Base-by-base conservation (phyloP, 2,888 invertebrate species). In the Dasypolia templi region DNA sequence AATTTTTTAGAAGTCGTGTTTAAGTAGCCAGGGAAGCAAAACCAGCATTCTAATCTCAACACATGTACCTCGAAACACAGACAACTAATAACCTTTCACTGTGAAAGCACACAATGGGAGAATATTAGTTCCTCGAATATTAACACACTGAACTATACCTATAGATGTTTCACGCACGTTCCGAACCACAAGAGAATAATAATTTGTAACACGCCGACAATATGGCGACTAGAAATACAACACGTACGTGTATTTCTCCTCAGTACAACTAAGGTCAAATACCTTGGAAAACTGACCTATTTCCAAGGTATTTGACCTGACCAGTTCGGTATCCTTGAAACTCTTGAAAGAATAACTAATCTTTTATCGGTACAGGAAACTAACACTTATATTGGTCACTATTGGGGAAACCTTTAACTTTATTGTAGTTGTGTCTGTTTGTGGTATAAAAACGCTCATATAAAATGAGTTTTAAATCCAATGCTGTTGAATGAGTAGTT, bases 161-260 rank as follows among this genome's bases (percentile, higher is more conserved):
- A 29, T 35, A 59, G 4, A 77, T 77, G 58, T 77, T 19, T 2
- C 69, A 14, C 6, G 22, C 26, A 22, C 26, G 49, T 35, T 9
- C 3, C 14, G 19, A 39, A 11, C 35, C 29, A 51, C 72, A 72
- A 79, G 51, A 32, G 32, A 17, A 29, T 19, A 29, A 26, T 62
- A 35, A 56, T 62, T 49, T 79, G 46, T 29, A 35, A 26, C 56
- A 76, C 14, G 26, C 44, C 49, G 77, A 22, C 73, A 22, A 53
- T n/a, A 79, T 46, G 63, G 63, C 63, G 77, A 22, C 79, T 11
- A 44, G n/a, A 32, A 46, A 22, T 17, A 12, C 5, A 56, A 12
- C 22, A 49, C 3, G n/a, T n/a, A n/a, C n/a, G n/a, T n/a, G n/a
- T n/a, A n/a, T n/a, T n/a, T n/a, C n/a, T n/a, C n/a, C n/a, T n/a